A percentile compares a stretch with the other conserved stretches of the same genome.
These are phyloP conservation scores for Montifringilla adamsi DNA, from an alignment of 2,113 vertebrate genomes.

Conservation along the genomic window DNA sequence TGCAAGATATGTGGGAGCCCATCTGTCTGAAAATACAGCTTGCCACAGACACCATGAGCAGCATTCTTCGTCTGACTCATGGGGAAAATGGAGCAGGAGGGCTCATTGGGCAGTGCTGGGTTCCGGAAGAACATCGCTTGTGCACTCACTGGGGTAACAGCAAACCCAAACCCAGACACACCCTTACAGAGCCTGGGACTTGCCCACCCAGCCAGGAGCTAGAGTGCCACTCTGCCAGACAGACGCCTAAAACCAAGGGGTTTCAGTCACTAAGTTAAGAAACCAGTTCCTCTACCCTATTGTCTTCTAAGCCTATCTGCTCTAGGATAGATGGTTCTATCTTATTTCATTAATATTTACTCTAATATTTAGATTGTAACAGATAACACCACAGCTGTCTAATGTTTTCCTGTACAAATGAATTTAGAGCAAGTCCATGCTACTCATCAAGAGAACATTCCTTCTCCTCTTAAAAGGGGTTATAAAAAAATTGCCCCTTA, in stretches of 20 bases:
- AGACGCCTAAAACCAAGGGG: accelerated
- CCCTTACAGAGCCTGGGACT: neutral
- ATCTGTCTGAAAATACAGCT: neutral
- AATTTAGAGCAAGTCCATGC: neutral
- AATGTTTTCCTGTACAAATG: neutral
- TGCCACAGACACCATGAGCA: neutral
- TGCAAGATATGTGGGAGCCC: neutral
- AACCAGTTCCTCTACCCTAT: neutral
- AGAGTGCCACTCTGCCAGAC: neutral
- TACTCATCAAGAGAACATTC: neutral
- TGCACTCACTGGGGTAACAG: neutral
- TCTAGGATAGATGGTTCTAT: neutral
- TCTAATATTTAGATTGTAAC: neutral
- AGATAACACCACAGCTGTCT: neutral
- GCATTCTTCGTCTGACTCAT: neutral
- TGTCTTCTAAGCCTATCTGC: neutral
- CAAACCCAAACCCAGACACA: neutral
- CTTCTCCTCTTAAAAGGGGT: neutral
- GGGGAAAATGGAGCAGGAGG: neutral
- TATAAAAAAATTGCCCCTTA: neutral
- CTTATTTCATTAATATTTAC: neutral
- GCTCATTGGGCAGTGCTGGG: accelerated
- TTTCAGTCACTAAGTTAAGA: neutral
- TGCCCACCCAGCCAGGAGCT: neutral
- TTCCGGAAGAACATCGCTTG: accelerated